Base-by-base conservation (phyloP, 2,797 vertebrate species). In the Fratercula arctica region DNA sequence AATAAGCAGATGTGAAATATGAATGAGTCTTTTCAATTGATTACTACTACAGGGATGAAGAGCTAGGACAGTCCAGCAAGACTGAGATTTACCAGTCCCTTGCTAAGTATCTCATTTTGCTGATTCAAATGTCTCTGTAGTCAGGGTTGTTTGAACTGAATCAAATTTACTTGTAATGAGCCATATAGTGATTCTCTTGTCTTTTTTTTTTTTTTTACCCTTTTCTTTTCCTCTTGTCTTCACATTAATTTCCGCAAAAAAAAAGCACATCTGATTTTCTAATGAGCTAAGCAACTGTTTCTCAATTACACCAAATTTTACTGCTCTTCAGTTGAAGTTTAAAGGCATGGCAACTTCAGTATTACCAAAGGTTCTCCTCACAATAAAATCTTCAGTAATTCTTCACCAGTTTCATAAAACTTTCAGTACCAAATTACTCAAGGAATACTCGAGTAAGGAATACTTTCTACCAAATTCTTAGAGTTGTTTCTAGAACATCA, bases 111-210 rank as follows among this genome's bases (percentile, higher is more conserved):
- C 78, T 94, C 48, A 91, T 95, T 96, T 95, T 97, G 90, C 95
- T 95, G 87, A 95, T 94, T 96, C 93, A 95, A 94, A 91, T 87
- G 41, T 70, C 72, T 87, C 87, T 85, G 41, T 90, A 95, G 79
- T 94, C 90, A 93, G 86, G 84, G 78, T 84, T 93, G 78, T 94
- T 96, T 87, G 89, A 94, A 89, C 87, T 87, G 76, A 92, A 93
- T 90, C 86, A 95, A 95, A 96, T 95, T 95, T 96, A 77, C 89
- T 97, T 92, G 82, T 95, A 96, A 97, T 95, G 92, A 93, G 67
- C 83, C 92, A 78, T 94, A 72, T 41, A 96, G 85, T 72, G 82
- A 95, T 91, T 91, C 67, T 85, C 64, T 73, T 82, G 80, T 70
- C 59, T 67, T 73, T 75, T 80, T 70, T 67, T 64, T 53, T 20